phyloP scores from a whole-genome alignment of 2,888 invertebrate genomes.

The Amiota communis region DNA sequence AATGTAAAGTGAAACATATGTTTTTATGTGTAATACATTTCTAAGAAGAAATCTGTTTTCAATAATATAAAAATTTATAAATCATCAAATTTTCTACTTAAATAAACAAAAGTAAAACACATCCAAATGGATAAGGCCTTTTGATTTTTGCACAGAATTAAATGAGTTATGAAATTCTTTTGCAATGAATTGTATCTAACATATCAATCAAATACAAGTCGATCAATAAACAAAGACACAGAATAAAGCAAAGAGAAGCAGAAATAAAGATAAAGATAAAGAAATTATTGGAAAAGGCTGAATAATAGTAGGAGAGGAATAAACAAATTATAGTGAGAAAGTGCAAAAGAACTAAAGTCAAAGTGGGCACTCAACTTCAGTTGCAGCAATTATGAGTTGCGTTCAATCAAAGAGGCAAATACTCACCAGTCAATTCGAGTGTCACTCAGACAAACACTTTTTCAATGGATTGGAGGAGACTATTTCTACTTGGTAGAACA shows the following conservation, averaged over 20 bases:
- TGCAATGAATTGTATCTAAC: background rate
- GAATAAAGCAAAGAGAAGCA: background rate
- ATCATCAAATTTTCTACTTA: background rate
- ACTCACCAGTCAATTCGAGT: slow-evolving; percentile 1
- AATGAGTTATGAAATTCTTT: background rate
- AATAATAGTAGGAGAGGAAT: too few relatives aligned
- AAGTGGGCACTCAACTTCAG: slow-evolving; percentile 13
- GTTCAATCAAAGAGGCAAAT: slow-evolving; percentile 54
- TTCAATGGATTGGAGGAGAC: too few relatives aligned
- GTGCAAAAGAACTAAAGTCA: background rate
- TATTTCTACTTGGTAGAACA: too few relatives aligned
- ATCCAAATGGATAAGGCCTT: background rate
- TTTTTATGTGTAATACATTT: too few relatives aligned
- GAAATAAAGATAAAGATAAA: background rate
- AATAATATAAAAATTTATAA: too few relatives aligned
- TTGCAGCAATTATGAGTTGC: slow-evolving; percentile 58
- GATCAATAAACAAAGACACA: background rate
- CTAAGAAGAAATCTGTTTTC: too few relatives aligned
- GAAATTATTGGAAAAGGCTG: too few relatives aligned
- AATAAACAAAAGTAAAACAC: background rate
- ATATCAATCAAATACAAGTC: background rate
- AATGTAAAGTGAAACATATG: background rate
- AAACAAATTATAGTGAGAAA: background rate
- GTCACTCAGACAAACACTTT: slow-evolving; percentile 21
- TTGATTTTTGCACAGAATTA: background rate